Percentiles rank a stretch among this genome's conserved stretches.
phyloP scores from a whole-genome alignment of 2,797 vertebrate genomes.

The Gymnopithys bicolor region DNA sequence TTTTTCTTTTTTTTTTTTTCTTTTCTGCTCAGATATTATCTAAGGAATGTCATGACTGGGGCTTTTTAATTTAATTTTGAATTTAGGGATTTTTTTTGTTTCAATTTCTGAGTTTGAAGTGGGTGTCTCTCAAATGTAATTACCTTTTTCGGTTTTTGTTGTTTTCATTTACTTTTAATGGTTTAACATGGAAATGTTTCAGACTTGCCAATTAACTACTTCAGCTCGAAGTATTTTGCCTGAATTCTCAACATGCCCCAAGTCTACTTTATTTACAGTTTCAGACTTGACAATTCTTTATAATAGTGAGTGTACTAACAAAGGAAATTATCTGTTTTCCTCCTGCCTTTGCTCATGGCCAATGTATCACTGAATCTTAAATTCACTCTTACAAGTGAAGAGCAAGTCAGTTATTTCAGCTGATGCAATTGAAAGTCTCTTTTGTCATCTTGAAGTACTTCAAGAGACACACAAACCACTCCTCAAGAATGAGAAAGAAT shows the following conservation, averaged over 20 bases:
- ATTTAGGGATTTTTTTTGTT: not conserved
- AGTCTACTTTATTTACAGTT: not conserved
- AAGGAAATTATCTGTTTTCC: not conserved
- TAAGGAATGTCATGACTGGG: not conserved
- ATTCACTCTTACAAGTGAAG: slow-evolving; percentile 3
- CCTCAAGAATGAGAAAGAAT: not conserved
- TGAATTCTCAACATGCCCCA: not conserved
- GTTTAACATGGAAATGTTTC: slow-evolving; percentile 6
- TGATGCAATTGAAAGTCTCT: not conserved
- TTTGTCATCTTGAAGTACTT: not conserved
- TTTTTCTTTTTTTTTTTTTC: fast-evolving
- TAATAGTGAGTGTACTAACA: not conserved
- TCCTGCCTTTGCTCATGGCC: not conserved
- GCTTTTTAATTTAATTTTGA: not conserved
- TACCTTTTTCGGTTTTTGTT: not conserved
- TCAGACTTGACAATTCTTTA: not conserved
- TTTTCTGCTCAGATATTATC: not conserved
- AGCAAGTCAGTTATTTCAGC: slow-evolving; percentile 26
- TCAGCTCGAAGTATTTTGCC: not conserved
- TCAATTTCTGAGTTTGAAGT: not conserved
- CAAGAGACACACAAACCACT: not conserved
- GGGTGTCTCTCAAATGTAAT: not conserved
- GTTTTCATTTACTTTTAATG: not conserved
- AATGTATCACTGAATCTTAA: not conserved
- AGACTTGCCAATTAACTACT: not conserved